Conservation (phyloP, 1,140 invertebrate genomes). For the Brachionus manjavacas region DNA sequence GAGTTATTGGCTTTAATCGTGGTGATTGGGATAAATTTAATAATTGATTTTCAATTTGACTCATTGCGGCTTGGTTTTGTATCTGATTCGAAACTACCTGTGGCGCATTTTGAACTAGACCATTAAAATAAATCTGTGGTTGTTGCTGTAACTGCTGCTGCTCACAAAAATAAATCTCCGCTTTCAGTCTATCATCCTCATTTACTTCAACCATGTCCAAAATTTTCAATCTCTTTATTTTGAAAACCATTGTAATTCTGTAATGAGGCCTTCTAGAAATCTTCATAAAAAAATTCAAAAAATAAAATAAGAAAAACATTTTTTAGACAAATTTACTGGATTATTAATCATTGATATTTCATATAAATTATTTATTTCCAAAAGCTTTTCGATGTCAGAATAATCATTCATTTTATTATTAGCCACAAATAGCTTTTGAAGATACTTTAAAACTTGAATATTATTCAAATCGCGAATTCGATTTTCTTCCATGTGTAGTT, state of each 20-base stretch:
- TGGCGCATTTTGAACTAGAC: constrained; percentile 42
- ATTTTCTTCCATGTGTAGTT: constrained; percentile 58
- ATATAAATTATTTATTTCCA: constrained; percentile 48
- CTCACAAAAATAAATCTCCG: constrained; percentile 54
- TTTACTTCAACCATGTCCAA: constrained; percentile 55
- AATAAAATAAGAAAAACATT: neutral
- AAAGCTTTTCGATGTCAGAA: constrained; percentile 52
- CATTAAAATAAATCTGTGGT: constrained; percentile 31
- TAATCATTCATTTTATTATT: constrained; percentile 50
- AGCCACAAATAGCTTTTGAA: constrained; percentile 55
- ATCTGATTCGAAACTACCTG: constrained; percentile 2
- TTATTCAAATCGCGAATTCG: constrained; percentile 50
- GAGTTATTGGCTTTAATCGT: constrained; percentile 7
- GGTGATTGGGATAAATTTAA: constrained; percentile 38
- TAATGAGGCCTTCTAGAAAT: constrained; percentile 53
- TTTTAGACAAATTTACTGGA: neutral
- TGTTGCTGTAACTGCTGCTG: constrained; percentile 48
- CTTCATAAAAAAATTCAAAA: constrained; percentile 44
- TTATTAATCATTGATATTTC: constrained; percentile 41
- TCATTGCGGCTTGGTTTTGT: constrained; percentile 1
- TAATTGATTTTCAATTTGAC: constrained; percentile 16
- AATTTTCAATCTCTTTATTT: constrained; percentile 51
- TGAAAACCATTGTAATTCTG: constrained; percentile 52
- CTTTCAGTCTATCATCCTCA: constrained; percentile 54
- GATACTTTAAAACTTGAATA: constrained; percentile 50